Evolutionary conservation across 2,113 vertebrate species (phyloP), one percentile per base, ranked within the genome.

Genomic region (Protobothrops mucrosquamatus): DNA sequence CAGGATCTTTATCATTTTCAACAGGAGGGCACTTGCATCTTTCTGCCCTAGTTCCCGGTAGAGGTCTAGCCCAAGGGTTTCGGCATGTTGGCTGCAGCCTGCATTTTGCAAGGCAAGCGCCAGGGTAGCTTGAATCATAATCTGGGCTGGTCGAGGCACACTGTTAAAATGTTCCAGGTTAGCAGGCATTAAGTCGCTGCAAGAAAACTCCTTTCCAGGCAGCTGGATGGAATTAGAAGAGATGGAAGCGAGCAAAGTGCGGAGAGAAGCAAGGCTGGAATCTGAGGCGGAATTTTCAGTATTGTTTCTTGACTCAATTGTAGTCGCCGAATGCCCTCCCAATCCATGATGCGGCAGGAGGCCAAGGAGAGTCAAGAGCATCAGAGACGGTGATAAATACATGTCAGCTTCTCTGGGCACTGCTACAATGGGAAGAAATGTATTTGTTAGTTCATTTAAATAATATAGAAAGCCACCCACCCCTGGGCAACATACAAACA

Each of bases 121-220:
- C 85, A 99, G 85, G 46, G 98, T 95, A 1, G 99, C 96, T 0
- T 97, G 97, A 93, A 98, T 94, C 92, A 99, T 95, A 88, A 98
- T 97, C 6, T 97, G 98, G 56, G 98, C 97, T 43, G 97, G 96
- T 3, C 64, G 61, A 0, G 97, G 96, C 39, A 98, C 95, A 11
- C 91, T 91, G 1, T 93, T 11, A 85, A 98, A 98, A 9, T 97
- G 96, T 39, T 97, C 94, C 1, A 98, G 93, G 92, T 97, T 93
- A 0, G 95, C 96, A 1, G 98, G 97, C 74, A 95, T 92, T 81
- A 99, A 94, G 24, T 95, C 96, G 1, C 46, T 87, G 94, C 99
- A 99, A 59, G 96, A 93, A 22, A 95, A 23, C 3, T 56, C 20
- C 0, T 24, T 48, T 52, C 1, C 1, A 1, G 55, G 74, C 55